phyloP scores from a whole-genome alignment of 2,113 vertebrate species.

The Tetraodon nigroviridis region DNA sequence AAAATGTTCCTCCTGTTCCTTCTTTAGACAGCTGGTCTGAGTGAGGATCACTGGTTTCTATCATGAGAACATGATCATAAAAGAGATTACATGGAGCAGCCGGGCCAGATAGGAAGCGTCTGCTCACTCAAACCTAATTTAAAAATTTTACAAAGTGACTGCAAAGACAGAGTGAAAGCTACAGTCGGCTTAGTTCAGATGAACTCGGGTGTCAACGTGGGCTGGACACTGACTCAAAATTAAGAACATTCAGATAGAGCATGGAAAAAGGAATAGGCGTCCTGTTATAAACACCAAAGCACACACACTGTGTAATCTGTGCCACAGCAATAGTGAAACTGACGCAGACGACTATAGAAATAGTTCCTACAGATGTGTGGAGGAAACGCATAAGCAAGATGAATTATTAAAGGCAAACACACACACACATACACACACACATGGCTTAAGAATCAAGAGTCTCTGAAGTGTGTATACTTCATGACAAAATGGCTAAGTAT shows the following conservation, averaged over 20 bases:
- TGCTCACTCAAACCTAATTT: slow-evolving; percentile 16
- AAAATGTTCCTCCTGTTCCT: slow-evolving; percentile 31
- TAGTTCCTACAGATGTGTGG: background rate
- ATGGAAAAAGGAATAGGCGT: no score
- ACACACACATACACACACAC: no score
- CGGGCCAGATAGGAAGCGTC: slow-evolving; percentile 53
- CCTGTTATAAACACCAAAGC: no score
- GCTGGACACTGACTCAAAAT: background rate
- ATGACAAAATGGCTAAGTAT: background rate
- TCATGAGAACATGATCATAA: slow-evolving; percentile 55
- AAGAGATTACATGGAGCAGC: slow-evolving; percentile 41
- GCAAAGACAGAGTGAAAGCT: slow-evolving; percentile 17
- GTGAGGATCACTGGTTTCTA: slow-evolving; percentile 32
- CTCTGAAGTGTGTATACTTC: background rate
- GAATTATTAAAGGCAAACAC: background rate
- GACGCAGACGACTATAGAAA: background rate
- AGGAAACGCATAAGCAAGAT: background rate
- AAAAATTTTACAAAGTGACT: slow-evolving; percentile 40
- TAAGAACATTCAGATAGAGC: no score
- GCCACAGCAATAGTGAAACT: background rate
- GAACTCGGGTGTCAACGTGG: slow-evolving; percentile 11
- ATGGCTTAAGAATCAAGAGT: background rate
- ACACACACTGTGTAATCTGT: no score
- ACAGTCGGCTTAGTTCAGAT: slow-evolving; percentile 16
- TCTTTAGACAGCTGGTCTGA: slow-evolving; percentile 19